Evolutionary conservation across 1,140 invertebrate species (phyloP).

Genomic region (Drosophila pallidifrons): DNA sequence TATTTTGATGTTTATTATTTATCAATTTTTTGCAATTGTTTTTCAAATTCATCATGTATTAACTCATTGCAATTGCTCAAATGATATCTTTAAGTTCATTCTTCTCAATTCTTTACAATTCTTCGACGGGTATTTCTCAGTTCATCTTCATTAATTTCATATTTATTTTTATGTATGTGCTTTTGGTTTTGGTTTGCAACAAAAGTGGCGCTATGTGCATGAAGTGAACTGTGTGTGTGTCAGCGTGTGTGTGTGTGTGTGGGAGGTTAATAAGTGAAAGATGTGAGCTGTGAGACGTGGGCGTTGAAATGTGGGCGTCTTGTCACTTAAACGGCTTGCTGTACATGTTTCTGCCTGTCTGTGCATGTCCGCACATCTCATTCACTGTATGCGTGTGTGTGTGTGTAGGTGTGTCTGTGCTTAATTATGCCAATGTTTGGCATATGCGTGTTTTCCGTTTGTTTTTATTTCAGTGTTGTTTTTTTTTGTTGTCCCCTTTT

Average conservation of each 20-base stretch:
- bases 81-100: no score
- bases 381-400: neutral
- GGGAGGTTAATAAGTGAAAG: slow-evolving; percentile 27
- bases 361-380: neutral
- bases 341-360: slow-evolving; percentile 11
- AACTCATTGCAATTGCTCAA: no score
- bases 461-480: slow-evolving; percentile 12
- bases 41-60: no score
- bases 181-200: slow-evolving; percentile 14
- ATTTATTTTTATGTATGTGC: neutral
- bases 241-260: neutral
- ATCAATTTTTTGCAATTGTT: no score
- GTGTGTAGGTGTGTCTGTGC: slow-evolving; percentile 32
- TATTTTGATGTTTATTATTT: no score
- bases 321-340: slow-evolving; percentile 29
- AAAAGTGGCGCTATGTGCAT: slow-evolving; percentile 72
- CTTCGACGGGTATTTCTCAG: neutral
- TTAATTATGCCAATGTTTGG: slow-evolving; percentile 68
- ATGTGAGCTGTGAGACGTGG: slow-evolving; percentile 35
- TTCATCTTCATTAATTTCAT: neutral
- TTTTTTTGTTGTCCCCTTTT: slow-evolving; percentile 2
- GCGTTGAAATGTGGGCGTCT: slow-evolving; percentile 23
- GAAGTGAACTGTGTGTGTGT: slow-evolving; percentile 48
- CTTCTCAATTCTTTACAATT: no score
- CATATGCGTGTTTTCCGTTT: slow-evolving; percentile 63